phyloP scores from a whole-genome alignment of 1,140 invertebrate species.

The Ditylenchus dipsaci region DNA sequence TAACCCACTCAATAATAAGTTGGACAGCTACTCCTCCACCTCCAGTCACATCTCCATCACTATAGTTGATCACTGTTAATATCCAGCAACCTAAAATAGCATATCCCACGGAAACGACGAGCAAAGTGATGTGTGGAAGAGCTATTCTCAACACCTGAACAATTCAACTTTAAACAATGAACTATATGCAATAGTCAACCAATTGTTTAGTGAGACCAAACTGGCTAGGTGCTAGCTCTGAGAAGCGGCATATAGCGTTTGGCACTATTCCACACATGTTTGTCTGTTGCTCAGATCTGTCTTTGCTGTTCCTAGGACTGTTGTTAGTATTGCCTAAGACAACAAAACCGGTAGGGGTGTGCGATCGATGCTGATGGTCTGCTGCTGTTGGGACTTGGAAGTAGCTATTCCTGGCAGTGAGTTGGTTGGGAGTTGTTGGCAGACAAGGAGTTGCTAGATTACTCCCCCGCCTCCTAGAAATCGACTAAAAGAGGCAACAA shows the following conservation, averaged over 20 bases:
- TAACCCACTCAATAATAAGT: constrained; percentile 17
- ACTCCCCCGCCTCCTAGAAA: no score
- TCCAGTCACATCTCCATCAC: background rate
- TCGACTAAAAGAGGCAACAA: no score
- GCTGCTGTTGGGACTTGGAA: no score
- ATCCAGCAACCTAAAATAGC: constrained; percentile 51
- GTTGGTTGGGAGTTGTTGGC: no score
- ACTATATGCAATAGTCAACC: constrained; percentile 23
- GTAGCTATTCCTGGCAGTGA: no score
- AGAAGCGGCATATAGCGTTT: constrained; percentile 45
- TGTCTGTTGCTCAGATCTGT: background rate
- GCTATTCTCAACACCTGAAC: constrained; percentile 53
- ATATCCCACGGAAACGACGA: constrained; percentile 53
- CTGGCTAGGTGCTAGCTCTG: constrained; percentile 54
- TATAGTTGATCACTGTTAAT: constrained; percentile 49
- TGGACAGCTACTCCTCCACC: constrained; percentile 22
- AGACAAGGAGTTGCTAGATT: no score
- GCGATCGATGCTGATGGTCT: no score
- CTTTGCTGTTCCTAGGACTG: background rate
- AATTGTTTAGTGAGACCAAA: constrained; percentile 57
- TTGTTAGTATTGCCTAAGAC: background rate
- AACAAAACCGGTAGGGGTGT: no score
- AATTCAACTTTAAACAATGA: constrained; percentile 4
- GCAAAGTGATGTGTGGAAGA: constrained; percentile 54
- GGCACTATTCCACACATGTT: constrained; percentile 32